These are phyloP conservation scores for Lampris megalopsis DNA, from an alignment of 2,113 vertebrate species.

Conservation along the genomic window DNA sequence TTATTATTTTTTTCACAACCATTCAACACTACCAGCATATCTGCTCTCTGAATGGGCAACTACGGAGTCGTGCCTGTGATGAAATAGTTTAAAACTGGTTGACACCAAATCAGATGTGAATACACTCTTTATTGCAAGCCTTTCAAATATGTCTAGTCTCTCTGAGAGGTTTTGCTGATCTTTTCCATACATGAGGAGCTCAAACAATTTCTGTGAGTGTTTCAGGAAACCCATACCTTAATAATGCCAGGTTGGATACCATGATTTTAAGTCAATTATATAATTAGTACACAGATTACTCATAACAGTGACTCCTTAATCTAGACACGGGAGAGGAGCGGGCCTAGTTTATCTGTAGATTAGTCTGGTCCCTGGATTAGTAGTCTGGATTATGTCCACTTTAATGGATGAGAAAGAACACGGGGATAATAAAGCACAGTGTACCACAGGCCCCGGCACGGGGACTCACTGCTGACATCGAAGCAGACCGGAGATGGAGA, in stretches of 20 bases:
- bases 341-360: constrained; percentile 70
- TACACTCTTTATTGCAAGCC: no score
- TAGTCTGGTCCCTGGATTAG: constrained; percentile 78
- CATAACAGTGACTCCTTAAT: constrained; percentile 33
- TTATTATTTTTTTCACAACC: no score
- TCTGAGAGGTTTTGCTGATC: no score
- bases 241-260: not conserved
- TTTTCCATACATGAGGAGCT: no score
- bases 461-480: constrained; percentile 1
- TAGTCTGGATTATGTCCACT: constrained; percentile 54
- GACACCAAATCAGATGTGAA: no score
- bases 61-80: no score
- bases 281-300: constrained; percentile 11
- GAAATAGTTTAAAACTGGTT: no score
- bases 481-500: not conserved
- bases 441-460: constrained; percentile 14
- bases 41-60: no score
- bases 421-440: constrained; percentile 37
- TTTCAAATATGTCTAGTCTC: no score
- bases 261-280: not conserved
- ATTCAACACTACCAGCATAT: no score
- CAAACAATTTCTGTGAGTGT: no score
- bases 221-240: not conserved
- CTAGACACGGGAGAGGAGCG: constrained; percentile 10
- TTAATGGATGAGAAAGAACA: constrained; percentile 60